Base-by-base conservation (phyloP, 2,113 vertebrate genomes). In the Nannospalax galili region DNA sequence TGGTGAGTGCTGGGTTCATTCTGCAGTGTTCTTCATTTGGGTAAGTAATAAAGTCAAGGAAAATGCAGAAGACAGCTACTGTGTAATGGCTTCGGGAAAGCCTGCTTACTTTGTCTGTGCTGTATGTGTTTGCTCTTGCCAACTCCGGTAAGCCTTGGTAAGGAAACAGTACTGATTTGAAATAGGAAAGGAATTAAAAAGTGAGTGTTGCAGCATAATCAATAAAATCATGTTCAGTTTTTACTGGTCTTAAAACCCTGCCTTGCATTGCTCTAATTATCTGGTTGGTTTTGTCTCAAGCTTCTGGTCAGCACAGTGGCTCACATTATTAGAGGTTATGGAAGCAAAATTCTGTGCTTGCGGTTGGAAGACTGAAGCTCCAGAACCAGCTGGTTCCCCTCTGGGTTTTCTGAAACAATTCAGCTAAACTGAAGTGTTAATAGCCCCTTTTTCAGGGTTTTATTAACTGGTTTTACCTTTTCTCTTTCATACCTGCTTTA, bases 31-130 rank as follows among this genome's bases (percentile, higher is more conserved):
- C 65, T 95, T 56, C 14, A 4, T 24, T 24, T 96, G 74, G 97
- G 94, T 95, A 95, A 96, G 96, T 96, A 65, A 93, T 58, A 48
- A 95, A 93, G 30, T 74, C 16, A 58, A 65, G 87, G 94, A 60
- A 80, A 40, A 85, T 74, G 19, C 9, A 32, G 77, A 74, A 48
- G 85, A 45, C 0, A 69, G 90, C 56, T 84, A 87, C 58, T 72
- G 89, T 48, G 20, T 73, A 58, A 56, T 92, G 52, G 82, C 96
- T 93, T 20, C 56, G 42, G n/a, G 72, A 88, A 91, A 24, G 32
- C 19, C 22, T 74, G 82, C 52, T 81, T 78, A 62, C 91, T 94
- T 96, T 91, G 65, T 93, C 28, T 87, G n/a, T 75, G 0, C 86
- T 40, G 1, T 62, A 5, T 90, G 72, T 48, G 45, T 96, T 98